Evolutionary conservation across 1,140 invertebrate genomes (phyloP).

Genomic region (Ephestia elutella): DNA sequence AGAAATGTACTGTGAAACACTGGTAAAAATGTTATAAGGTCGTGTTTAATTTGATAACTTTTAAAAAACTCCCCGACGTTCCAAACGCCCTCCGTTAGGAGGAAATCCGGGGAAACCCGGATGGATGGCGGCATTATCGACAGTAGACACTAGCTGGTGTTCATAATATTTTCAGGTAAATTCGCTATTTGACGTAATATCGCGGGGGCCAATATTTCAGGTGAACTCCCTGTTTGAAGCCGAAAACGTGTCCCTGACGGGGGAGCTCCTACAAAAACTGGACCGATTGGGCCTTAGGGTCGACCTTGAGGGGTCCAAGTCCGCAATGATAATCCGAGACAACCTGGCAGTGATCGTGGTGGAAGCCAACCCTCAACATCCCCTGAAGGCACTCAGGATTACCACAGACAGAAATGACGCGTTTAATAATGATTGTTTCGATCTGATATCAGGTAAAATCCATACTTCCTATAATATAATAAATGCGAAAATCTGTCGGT

Average conservation of each 20-base stretch:
- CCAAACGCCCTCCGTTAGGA: no score
- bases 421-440: slow-evolving; percentile 20
- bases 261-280: slow-evolving; percentile 18
- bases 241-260: background rate
- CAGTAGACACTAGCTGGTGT: no score
- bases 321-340: slow-evolving; percentile 13
- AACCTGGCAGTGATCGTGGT: slow-evolving; percentile 31
- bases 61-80: no score
- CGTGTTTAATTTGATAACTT: no score
- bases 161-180: background rate
- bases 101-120: no score
- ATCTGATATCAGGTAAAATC: slow-evolving; percentile 19
- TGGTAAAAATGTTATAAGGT: no score
- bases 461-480: no score
- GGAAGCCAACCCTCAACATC: slow-evolving; percentile 13
- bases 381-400: slow-evolving; percentile 22
- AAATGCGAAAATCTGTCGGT: no score
- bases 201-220: no score
- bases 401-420: slow-evolving; percentile 5
- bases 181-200: background rate
- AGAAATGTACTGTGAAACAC: no score
- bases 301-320: slow-evolving; percentile 16
- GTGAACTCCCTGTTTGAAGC: background rate
- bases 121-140: no score
- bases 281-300: slow-evolving; percentile 26